Conservation (phyloP, 2,888 invertebrate species). For the Dryobotodes eremita region DNA sequence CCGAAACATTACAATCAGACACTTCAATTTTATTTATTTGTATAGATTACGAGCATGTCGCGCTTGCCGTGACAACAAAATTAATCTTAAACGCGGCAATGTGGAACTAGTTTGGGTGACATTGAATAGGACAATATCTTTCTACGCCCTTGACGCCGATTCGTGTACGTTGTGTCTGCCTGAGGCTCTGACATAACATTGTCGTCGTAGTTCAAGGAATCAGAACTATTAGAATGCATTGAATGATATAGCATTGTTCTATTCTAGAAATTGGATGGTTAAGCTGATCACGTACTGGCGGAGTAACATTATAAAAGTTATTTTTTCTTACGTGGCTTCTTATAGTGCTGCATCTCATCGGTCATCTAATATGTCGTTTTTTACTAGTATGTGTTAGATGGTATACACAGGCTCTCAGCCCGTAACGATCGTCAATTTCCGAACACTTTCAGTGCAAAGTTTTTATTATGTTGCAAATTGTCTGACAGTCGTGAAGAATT, state of each 20-base stretch:
- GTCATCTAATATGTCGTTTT: not conserved
- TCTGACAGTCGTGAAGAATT: constrained; percentile 86
- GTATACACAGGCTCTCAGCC: constrained; percentile 5
- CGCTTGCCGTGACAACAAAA: not conserved
- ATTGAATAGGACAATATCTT: constrained; percentile 53
- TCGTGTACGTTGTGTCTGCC: constrained; percentile 32
- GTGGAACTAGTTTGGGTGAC: constrained; percentile 49
- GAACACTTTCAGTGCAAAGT: constrained; percentile 61
- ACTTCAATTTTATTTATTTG: too few relatives aligned
- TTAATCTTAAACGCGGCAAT: constrained; percentile 26
- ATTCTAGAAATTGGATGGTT: constrained; percentile 48
- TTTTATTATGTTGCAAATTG: constrained; percentile 84
- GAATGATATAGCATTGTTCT: constrained; percentile 53
- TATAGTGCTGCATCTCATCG: not conserved
- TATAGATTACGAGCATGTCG: not conserved
- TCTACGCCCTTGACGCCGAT: constrained; percentile 58
- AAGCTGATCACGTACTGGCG: constrained; percentile 8
- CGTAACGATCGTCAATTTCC: constrained; percentile 36
- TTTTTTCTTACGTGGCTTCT: not conserved
- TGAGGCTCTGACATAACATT: constrained; percentile 44
- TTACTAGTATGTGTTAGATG: not conserved
- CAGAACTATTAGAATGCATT: constrained; percentile 43
- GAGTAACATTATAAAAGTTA: not conserved
- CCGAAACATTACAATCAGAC: too few relatives aligned
- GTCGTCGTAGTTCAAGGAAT: constrained; percentile 32